These are phyloP conservation scores for Platalea minor DNA, from an alignment of 2,797 vertebrate genomes.

Conservation along the genomic window DNA sequence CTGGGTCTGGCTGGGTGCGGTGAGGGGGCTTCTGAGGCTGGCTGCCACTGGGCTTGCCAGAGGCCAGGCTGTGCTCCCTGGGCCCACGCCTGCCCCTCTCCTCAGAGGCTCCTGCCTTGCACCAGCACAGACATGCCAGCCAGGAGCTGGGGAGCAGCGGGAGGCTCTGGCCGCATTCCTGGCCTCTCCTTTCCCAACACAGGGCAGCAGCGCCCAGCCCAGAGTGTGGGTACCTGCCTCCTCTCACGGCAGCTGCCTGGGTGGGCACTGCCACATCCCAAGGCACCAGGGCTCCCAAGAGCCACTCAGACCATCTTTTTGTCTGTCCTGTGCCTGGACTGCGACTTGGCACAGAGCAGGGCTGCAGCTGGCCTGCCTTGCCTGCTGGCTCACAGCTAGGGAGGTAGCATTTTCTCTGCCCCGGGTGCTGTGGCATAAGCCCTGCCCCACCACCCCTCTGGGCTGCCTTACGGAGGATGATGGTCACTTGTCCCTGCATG, in stretches of 20 bases:
- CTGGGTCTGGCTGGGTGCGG: no score
- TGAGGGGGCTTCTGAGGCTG: background rate
- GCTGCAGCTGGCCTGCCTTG: background rate
- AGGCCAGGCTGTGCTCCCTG: background rate
- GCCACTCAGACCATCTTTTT: background rate
- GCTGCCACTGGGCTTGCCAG: background rate
- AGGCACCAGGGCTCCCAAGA: background rate
- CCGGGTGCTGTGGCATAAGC: background rate
- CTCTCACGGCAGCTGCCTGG: background rate
- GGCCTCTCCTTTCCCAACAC: background rate
- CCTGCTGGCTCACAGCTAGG: background rate
- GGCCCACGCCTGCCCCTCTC: background rate
- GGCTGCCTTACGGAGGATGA: background rate
- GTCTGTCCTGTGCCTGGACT: no score
- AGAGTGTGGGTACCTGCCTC: background rate
- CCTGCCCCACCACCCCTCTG: background rate
- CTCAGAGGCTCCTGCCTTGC: background rate
- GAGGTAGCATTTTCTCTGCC: background rate
- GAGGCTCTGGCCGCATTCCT: background rate
- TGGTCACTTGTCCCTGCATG: background rate
- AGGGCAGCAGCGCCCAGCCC: fast-evolving
- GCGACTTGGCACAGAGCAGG: background rate
- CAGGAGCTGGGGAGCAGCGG: background rate
- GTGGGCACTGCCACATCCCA: no score
- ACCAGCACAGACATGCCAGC: no score